Evolutionary conservation across 2,797 vertebrate genomes (phyloP), one percentile per base, ranked within the genome.

Genomic region (Chelonia mydas): DNA sequence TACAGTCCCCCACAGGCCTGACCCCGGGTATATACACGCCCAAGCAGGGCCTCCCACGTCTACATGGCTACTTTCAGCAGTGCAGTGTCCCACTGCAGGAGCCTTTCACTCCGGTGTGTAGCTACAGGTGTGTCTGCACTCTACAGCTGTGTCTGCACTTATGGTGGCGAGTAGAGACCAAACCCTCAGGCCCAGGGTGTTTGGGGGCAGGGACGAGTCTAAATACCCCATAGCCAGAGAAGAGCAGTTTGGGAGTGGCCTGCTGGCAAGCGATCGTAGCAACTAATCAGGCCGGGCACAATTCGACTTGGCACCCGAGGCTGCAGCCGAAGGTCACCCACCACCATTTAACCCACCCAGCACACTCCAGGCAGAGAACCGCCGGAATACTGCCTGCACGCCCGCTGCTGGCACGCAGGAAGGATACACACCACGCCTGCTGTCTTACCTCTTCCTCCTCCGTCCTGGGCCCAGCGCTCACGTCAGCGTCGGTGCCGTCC

Each of bases 371-470:
- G n/a, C 17, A 3, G 65, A n/a, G 21, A 17, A 12, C 65, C 3
- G 21, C 19, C 41, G n/a, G 19, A 41, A 23, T 25, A 3, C 10
- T 37, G 65, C 37, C 65, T 5, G 10, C 65, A 41, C 53, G 21
- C 53, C 78, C 61, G 25, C 3, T 1, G 2, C 11, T 0, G 0
- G 9, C 25, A 4, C 27, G 3, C n/a, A 17, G 33, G 8, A 28
- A 65, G 28, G 45, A 5, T 4, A 0, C 45, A 7, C 28, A 16
- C 19, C 31, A 15, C 41, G 6, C 6, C 80, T 2, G 9, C 47
- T 5, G 10, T 68, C 97, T 97, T 65, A 98, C 98, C 98, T 97
- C 95, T n/a, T 97, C 95, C 65, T 97, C 93, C 4, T 90, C 90
- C 49, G 51, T 92, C 78, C 94, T 45, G 84, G 96, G 51, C 49